Evolutionary conservation across 2,888 invertebrate species (phyloP).

Genomic region (Drosophila cracens): DNA sequence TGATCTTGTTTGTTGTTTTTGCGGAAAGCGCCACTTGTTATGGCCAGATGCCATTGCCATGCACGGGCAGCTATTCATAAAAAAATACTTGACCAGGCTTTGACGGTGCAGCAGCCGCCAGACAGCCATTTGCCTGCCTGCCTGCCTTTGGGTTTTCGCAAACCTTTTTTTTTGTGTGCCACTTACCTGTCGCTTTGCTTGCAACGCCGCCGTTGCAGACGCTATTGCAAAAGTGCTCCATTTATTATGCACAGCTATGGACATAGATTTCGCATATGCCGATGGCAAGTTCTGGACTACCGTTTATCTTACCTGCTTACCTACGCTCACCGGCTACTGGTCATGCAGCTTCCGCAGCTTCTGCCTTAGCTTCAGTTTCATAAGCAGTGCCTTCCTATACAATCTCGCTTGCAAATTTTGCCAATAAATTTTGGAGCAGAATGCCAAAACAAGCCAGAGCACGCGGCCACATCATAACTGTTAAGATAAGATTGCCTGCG

Average conservation of each 20-base stretch:
- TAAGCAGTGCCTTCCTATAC: slow-evolving; percentile 73
- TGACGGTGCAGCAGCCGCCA: slow-evolving; percentile 7
- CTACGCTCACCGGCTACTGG: slow-evolving; percentile 57
- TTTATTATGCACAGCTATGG: slow-evolving; percentile 74
- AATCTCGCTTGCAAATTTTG: slow-evolving; percentile 82
- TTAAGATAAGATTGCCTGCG: slow-evolving; percentile 73
- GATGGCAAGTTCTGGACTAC: slow-evolving; percentile 68
- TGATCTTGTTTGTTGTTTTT: slow-evolving; percentile 23
- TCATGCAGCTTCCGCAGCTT: slow-evolving; percentile 53
- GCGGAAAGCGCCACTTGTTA: slow-evolving; percentile 68
- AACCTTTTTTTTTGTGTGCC: slow-evolving; percentile 55
- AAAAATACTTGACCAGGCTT: slow-evolving; percentile 35
- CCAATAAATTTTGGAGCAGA: slow-evolving; percentile 78
- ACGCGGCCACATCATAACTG: slow-evolving; percentile 67
- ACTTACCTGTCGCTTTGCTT: slow-evolving; percentile 69
- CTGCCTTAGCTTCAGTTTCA: not conserved
- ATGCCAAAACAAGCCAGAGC: slow-evolving; percentile 70
- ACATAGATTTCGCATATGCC: slow-evolving; percentile 74
- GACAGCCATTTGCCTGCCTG: slow-evolving; percentile 59
- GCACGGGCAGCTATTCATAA: slow-evolving; percentile 24
- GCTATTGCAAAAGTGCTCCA: slow-evolving; percentile 63
- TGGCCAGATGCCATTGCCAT: slow-evolving; percentile 14
- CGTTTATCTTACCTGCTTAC: slow-evolving; percentile 21
- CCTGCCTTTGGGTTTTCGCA: slow-evolving; percentile 34
- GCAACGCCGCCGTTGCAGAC: slow-evolving; percentile 27